phyloP scores from a whole-genome alignment of 2,113 vertebrate genomes.

The Rhabdomys dilectus region DNA sequence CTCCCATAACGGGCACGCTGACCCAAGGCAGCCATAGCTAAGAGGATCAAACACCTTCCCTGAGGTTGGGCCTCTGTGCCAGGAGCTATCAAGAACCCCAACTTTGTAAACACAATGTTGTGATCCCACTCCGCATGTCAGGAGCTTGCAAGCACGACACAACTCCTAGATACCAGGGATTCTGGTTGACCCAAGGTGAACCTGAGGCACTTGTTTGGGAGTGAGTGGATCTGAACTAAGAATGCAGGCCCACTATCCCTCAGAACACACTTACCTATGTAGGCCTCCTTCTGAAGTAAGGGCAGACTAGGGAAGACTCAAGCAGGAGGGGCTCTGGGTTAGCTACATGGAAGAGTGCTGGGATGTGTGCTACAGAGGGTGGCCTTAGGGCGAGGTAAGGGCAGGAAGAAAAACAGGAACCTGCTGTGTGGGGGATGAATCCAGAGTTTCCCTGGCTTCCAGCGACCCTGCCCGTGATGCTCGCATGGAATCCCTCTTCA shows the following conservation, averaged over 20 bases:
- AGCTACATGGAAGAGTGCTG: not conserved
- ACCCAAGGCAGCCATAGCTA: not conserved
- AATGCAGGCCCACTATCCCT: not conserved
- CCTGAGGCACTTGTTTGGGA: not conserved
- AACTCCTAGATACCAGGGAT: not conserved
- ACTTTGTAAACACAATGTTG: not conserved
- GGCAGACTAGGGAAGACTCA: not conserved
- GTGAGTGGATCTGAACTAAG: not conserved
- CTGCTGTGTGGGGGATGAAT: constrained; percentile 23
- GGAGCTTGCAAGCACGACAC: not conserved
- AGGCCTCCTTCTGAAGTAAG: not conserved
- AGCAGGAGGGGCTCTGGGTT: not conserved
- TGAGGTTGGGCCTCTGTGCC: not conserved
- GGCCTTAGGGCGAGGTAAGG: not conserved
- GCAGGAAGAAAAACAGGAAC: not conserved
- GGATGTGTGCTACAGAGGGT: not conserved
- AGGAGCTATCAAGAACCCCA: not conserved
- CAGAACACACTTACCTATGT: not conserved
- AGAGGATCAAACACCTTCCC: not conserved
- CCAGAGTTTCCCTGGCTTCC: not conserved
- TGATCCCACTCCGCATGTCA: not conserved
- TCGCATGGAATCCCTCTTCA: constrained; percentile 78
- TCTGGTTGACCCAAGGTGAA: not conserved
- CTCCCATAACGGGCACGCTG: not conserved
- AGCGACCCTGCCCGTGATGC: not conserved